Evolutionary conservation across 2,797 vertebrate species (phyloP).

Genomic region (Buphagus erythrorhynchus): DNA sequence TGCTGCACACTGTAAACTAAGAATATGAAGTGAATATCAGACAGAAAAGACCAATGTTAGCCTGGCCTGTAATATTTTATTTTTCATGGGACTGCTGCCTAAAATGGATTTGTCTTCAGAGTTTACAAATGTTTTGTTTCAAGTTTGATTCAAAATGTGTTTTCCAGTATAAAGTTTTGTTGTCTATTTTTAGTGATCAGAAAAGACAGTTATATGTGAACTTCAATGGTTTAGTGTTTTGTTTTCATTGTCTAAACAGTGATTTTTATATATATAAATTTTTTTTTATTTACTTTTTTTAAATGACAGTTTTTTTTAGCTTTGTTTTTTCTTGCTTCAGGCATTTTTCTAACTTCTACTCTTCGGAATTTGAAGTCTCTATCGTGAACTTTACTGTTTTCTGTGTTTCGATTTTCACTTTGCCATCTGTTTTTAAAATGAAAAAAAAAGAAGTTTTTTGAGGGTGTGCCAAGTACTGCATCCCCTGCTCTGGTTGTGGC

Average conservation of each 20-base stretch:
- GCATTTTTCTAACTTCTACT: neutral
- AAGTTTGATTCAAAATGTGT: neutral
- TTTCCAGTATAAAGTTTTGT: neutral
- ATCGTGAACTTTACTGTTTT: neutral
- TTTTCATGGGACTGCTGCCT: neutral
- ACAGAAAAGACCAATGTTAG: neutral
- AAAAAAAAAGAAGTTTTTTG: neutral
- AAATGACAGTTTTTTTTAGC: neutral
- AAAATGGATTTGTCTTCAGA: neutral
- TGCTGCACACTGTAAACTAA: neutral
- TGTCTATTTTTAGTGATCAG: neutral
- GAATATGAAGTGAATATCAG: neutral
- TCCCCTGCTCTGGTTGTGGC: neutral
- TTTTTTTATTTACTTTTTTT: neutral
- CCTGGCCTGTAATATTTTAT: neutral
- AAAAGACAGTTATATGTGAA: neutral
- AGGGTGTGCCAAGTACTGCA: neutral
- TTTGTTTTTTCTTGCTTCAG: neutral
- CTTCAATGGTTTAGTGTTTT: neutral
- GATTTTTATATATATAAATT: neutral
- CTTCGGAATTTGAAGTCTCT: neutral
- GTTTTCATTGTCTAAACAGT: neutral
- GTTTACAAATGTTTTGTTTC: neutral
- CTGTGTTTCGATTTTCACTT: neutral
- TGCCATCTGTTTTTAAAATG: neutral